A percentile compares a stretch with the other conserved stretches of the same genome.
Evolutionary conservation across 2,113 vertebrate species (phyloP).

Genomic region (Holacanthus passer): DNA sequence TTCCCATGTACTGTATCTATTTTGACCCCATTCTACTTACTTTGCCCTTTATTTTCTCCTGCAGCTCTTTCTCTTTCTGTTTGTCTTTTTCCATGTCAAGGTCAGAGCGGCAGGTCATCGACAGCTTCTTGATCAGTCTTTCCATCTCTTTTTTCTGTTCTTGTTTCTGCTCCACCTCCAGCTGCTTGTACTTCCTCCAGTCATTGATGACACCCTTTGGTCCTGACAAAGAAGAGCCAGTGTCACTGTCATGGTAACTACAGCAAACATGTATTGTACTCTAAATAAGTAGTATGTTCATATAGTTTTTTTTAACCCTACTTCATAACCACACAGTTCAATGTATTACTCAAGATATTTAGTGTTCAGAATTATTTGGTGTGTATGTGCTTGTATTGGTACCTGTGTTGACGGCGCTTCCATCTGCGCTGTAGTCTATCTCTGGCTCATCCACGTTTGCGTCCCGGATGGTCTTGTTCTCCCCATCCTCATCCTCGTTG

Average conservation of each 20-base stretch:
- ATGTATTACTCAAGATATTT: neutral
- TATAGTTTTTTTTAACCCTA: neutral
- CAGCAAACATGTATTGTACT: neutral
- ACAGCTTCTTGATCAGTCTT: constrained; percentile 92
- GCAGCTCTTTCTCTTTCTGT: constrained; percentile 89
- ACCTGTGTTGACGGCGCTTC: constrained; percentile 95
- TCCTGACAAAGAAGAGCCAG: constrained; percentile 79
- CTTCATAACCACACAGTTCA: neutral
- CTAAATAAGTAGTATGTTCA: neutral
- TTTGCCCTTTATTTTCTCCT: constrained; percentile 94
- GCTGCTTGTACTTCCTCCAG: constrained; percentile 96
- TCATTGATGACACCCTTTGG: constrained; percentile 98
- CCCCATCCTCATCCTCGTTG: constrained; percentile 87
- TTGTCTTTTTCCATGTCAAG: constrained; percentile 92
- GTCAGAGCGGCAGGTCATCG: constrained; percentile 94
- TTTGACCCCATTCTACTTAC: constrained; percentile 76
- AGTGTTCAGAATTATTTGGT: neutral
- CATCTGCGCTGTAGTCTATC: constrained; percentile 88
- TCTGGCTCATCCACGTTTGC: constrained; percentile 75
- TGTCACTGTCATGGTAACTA: neutral
- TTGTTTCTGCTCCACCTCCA: constrained; percentile 94
- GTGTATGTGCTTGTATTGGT: constrained; percentile 10
- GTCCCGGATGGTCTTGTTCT: constrained; percentile 80
- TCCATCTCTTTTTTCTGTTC: constrained; percentile 97
- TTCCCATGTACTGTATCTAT: neutral